A percentile compares a stretch with the other conserved stretches of the same genome.
Conservation (phyloP, 1,140 invertebrate genomes). For the Thaumetopoea pityocampa region DNA sequence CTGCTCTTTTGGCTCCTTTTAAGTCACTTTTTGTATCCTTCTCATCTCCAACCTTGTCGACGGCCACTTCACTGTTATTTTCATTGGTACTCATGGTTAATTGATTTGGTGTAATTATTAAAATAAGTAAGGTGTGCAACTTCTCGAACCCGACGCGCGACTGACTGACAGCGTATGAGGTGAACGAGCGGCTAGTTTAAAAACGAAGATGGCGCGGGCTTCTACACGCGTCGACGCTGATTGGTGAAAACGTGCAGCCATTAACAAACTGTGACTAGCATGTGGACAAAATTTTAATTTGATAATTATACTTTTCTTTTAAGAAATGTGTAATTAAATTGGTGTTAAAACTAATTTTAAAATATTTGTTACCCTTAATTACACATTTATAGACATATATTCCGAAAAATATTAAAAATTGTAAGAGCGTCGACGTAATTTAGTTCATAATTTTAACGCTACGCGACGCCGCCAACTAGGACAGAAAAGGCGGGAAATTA, state of each 20-base stretch:
- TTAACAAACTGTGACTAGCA: conserved; percentile 49
- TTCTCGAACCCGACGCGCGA: conserved; percentile 77
- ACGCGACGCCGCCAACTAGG: conserved; percentile 15
- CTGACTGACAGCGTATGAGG: conserved; percentile 77
- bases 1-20: conserved; percentile 91
- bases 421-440: conserved; percentile 15
- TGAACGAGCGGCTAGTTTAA: conserved; percentile 79
- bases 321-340: conserved; percentile 4
- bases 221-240: conserved; percentile 77
- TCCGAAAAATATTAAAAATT: conserved; percentile 14
- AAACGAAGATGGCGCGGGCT: conserved; percentile 89
- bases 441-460: conserved; percentile 22
- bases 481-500: conserved; percentile 31
- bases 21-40: conserved; percentile 88
- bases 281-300: conserved; percentile 39
- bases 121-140: conserved; percentile 67
- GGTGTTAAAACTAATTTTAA: conserved; percentile 26
- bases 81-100: conserved; percentile 89
- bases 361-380: not conserved
- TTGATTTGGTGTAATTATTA: conserved; percentile 70
- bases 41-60: conserved; percentile 88
- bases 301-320: conserved; percentile 4
- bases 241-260: conserved; percentile 72
- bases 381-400: not conserved
- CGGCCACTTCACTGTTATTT: conserved; percentile 87